Evolutionary conservation across 2,797 vertebrate genomes (phyloP).

Genomic region (Aratinga solstitialis): DNA sequence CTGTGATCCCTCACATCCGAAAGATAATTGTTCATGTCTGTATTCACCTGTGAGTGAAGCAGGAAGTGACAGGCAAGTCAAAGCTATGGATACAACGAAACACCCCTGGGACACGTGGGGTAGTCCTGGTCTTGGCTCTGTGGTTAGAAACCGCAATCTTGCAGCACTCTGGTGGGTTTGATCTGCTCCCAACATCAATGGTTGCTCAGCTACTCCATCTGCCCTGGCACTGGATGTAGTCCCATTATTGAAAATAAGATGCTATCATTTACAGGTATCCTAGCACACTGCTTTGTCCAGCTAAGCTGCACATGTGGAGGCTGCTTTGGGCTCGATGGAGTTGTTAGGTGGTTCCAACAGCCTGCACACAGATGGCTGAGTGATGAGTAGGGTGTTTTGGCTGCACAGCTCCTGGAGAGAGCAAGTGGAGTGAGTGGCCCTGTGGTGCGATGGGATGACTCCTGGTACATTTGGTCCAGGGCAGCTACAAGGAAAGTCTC

Average conservation of each 20-base stretch:
- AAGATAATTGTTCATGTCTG: not conserved
- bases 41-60: not conserved
- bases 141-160: not conserved
- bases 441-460: not conserved
- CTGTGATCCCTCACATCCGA: not conserved
- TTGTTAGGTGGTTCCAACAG: not conserved
- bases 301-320: not conserved
- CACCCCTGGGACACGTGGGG: fast-evolving
- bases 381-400: fast-evolving
- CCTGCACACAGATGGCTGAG: not conserved
- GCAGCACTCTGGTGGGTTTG: not conserved
- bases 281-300: not conserved
- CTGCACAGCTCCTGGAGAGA: not conserved
- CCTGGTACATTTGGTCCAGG: fast-evolving
- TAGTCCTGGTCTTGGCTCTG: not conserved
- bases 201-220: not conserved
- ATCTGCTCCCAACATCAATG: not conserved
- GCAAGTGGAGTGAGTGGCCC: fast-evolving
- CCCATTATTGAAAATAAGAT: not conserved
- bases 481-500: not conserved
- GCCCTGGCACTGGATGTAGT: not conserved
- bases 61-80: not conserved
- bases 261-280: not conserved
- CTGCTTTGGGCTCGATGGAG: not conserved
- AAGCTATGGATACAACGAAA: not conserved